These are phyloP conservation scores for Emydoidea blandingii DNA, from an alignment of 2,797 vertebrate genomes.

Conservation along the genomic window DNA sequence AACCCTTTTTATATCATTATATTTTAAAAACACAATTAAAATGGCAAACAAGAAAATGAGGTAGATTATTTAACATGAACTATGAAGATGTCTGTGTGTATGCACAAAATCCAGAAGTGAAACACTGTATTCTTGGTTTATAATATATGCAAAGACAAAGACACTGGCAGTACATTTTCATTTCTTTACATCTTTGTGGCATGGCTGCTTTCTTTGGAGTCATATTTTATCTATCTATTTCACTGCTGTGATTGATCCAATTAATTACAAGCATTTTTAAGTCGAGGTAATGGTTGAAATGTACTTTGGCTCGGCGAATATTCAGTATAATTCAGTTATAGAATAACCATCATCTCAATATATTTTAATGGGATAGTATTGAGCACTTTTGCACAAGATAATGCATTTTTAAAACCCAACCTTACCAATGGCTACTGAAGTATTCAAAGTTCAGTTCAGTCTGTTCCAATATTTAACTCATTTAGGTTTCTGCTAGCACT, in stretches of 20 bases:
- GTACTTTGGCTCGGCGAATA: not conserved
- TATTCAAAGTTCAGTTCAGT: not conserved
- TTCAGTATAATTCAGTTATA: not conserved
- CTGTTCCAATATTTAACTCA: not conserved
- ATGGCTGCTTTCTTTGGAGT: not conserved
- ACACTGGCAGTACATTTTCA: not conserved
- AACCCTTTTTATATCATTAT: not conserved
- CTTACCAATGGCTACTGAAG: constrained; percentile 15
- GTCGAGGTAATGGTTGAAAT: not conserved
- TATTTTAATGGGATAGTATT: not conserved
- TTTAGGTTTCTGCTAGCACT: not conserved
- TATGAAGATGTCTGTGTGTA: not conserved
- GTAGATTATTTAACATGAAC: not conserved
- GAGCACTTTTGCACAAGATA: constrained; percentile 13
- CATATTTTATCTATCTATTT: not conserved
- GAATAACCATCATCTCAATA: not conserved
- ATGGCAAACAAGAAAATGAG: not conserved
- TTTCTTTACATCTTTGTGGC: not conserved
- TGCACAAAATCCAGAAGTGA: not conserved
- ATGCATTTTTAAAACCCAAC: not conserved
- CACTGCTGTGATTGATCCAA: not conserved
- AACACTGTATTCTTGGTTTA: not conserved
- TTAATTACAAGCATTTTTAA: constrained; percentile 12
- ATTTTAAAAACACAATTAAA: not conserved
- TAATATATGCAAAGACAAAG: not conserved